These are phyloP conservation scores for Babyrousa celebensis DNA, from an alignment of 2,797 vertebrate species.

Conservation along the genomic window DNA sequence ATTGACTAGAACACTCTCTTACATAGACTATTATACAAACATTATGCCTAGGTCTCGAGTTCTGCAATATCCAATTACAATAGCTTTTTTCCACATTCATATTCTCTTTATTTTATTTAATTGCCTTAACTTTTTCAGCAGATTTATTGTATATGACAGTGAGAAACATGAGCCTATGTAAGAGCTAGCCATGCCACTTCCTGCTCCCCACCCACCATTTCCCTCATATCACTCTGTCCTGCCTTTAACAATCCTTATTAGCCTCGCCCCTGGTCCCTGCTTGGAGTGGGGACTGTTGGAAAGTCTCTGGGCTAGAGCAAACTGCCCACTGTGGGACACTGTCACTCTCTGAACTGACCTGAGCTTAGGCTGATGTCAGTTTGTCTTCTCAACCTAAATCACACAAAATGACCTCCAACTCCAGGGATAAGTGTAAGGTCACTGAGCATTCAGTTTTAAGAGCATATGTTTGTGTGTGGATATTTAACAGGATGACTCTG, in stretches of 20 bases:
- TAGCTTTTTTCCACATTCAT: slow-evolving; percentile 75
- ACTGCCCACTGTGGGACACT: background rate
- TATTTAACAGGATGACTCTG: background rate
- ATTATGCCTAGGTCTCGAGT: slow-evolving; percentile 80
- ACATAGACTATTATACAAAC: slow-evolving; percentile 87
- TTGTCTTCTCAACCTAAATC: background rate
- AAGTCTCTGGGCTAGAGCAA: background rate
- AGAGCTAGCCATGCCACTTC: slow-evolving; percentile 77
- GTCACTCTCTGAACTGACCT: background rate
- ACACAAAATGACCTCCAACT: background rate
- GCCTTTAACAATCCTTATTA: slow-evolving; percentile 55
- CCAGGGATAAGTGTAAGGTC: background rate
- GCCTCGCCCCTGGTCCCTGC: background rate
- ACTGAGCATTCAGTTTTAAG: background rate
- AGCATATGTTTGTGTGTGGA: background rate
- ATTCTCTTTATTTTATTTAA: slow-evolving; percentile 82
- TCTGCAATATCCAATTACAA: slow-evolving; percentile 84
- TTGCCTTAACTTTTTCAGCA: slow-evolving; percentile 82
- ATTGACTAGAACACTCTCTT: slow-evolving; percentile 86
- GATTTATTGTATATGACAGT: slow-evolving; percentile 86
- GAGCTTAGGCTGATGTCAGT: background rate
- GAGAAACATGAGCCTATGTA: slow-evolving; percentile 81
- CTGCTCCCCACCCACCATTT: slow-evolving; percentile 72
- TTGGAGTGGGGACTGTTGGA: background rate
- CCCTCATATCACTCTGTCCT: background rate